These are phyloP conservation scores for Zoroaster sp. DNA, from an alignment of 53 echinoderm and acorn worm genomes.

Conservation along the genomic window DNA sequence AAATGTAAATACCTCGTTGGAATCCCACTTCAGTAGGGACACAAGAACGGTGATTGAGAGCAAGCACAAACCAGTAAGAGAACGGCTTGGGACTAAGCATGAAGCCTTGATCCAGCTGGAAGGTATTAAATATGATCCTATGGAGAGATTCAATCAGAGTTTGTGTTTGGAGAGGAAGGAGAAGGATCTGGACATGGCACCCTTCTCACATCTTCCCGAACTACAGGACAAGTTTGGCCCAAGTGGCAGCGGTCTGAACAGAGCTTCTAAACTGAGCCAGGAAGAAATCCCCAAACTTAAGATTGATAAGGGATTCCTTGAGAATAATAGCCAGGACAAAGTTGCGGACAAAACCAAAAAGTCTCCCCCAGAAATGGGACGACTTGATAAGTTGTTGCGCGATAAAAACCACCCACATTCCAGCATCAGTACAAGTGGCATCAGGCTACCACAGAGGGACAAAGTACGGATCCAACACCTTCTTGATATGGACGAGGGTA, in stretches of 20 bases:
- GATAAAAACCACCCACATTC: constrained; percentile 71
- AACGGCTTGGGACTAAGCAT: constrained; percentile 62
- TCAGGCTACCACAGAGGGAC: constrained; percentile 53
- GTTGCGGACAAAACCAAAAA: constrained; percentile 42
- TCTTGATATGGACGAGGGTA: constrained; percentile 80
- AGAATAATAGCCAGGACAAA: constrained; percentile 26
- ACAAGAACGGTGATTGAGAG: constrained; percentile 84
- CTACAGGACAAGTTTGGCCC: constrained; percentile 38
- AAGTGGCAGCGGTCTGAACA: constrained; percentile 18
- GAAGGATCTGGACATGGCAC: constrained; percentile 47
- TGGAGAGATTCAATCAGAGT: constrained; percentile 46
- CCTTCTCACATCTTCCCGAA: constrained; percentile 50
- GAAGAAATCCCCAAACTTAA: constrained; percentile 40
- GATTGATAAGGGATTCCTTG: constrained; percentile 19
- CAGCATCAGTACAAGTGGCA: constrained; percentile 61
- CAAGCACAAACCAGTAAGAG: constrained; percentile 63
- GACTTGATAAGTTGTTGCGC: constrained; percentile 44
- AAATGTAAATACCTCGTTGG: constrained; percentile 63
- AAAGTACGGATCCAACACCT: constrained; percentile 88
- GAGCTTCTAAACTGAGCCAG: constrained; percentile 3
- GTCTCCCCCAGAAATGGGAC: constrained; percentile 37
- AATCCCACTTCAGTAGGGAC: constrained; percentile 59
- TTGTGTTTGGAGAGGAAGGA: constrained; percentile 40
- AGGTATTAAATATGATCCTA: constrained; percentile 46
- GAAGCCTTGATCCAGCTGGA: constrained; percentile 58